These are phyloP conservation scores for Sebastes cheni DNA, from an alignment of 2,797 vertebrate species.

Conservation along the genomic window DNA sequence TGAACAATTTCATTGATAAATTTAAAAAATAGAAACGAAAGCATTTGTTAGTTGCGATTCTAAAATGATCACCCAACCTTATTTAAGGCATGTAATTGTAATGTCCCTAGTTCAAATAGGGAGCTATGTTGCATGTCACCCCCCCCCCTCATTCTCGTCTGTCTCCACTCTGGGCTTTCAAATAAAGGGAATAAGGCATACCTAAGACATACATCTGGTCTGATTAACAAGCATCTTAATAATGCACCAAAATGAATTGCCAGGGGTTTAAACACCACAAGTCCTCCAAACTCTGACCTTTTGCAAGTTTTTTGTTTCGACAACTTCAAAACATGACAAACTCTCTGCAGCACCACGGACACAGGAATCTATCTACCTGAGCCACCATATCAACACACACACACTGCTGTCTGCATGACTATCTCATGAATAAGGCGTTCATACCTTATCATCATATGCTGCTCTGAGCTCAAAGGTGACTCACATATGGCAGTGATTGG, in stretches of 20 bases:
- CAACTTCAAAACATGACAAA: background rate
- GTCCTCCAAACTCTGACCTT: background rate
- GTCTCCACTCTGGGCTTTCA: background rate
- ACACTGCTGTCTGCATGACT: background rate
- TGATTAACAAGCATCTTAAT: background rate
- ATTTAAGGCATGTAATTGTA: background rate
- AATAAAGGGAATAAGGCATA: background rate
- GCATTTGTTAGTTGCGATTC: background rate
- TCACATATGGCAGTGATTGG: constrained; percentile 78
- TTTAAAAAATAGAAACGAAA: background rate
- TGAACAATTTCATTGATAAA: background rate
- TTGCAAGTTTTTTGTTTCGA: background rate
- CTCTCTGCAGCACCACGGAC: background rate
- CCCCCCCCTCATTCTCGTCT: background rate
- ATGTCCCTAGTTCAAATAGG: background rate
- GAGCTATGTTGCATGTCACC: background rate
- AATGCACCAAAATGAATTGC: background rate
- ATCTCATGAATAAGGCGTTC: constrained; percentile 57
- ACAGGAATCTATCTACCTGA: background rate
- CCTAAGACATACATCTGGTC: background rate
- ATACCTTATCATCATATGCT: constrained; percentile 29
- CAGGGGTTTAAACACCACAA: background rate
- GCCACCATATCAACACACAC: background rate
- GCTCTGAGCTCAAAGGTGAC: constrained; percentile 48
- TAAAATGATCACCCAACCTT: background rate